Percentiles rank a stretch among this genome's conserved stretches.
Conservation (phyloP, 2,888 invertebrate genomes). For the Lepidonotus clava region DNA sequence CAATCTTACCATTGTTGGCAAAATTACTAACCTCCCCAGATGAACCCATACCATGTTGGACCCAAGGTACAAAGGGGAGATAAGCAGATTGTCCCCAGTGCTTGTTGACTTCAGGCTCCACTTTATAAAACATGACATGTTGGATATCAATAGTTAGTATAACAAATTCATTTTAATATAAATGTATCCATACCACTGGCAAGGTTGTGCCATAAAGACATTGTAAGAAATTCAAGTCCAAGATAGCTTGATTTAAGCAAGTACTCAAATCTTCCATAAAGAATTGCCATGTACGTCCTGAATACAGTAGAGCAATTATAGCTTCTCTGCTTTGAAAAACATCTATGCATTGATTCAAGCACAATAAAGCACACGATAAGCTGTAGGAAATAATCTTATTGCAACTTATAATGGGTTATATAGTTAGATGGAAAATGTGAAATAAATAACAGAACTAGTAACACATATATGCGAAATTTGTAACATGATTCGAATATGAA, state of each 20-base stretch:
- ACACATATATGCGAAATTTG: no score
- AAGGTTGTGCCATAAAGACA: conserved; percentile 13
- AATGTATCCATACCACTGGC: conserved; percentile 29
- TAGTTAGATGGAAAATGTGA: no score
- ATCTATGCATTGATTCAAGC: no score
- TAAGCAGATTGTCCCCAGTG: neutral
- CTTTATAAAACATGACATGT: neutral
- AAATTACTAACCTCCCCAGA: neutral
- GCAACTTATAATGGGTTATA: no score
- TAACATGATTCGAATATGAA: no score
- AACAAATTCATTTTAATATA: conserved; percentile 32
- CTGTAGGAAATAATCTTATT: no score
- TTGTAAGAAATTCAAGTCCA: conserved; percentile 36
- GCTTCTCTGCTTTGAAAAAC: no score
- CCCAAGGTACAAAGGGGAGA: conserved; percentile 4
- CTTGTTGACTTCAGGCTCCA: conserved; percentile 29
- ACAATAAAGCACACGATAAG: no score
- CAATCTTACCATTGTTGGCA: neutral
- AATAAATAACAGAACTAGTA: no score
- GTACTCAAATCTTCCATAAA: no score
- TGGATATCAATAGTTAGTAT: neutral
- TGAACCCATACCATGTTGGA: conserved; percentile 27
- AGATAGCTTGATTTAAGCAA: conserved; percentile 8
- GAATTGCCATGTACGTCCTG: no score
- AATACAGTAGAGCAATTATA: no score